Evolutionary conservation across 2,797 vertebrate genomes (phyloP).

Genomic region (Girardinus metallicus): DNA sequence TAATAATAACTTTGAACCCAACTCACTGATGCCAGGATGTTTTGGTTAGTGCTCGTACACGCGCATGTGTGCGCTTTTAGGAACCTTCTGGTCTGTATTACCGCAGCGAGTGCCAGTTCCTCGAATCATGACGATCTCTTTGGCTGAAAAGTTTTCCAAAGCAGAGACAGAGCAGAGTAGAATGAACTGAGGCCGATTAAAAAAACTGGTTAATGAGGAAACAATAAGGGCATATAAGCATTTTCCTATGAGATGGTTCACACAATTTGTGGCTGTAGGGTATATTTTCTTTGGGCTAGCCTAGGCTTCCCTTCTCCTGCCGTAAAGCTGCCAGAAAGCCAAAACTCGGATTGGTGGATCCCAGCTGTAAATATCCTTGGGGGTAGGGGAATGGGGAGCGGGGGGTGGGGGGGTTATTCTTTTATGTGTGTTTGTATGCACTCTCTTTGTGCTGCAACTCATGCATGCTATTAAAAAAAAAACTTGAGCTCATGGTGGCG

Average conservation of each 20-base stretch:
- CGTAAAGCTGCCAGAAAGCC: constrained; percentile 74
- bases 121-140: constrained; percentile 69
- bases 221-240: constrained; percentile 9
- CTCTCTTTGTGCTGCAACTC: constrained; percentile 7
- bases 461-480: background rate
- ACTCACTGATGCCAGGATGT: constrained; percentile 67
- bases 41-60: constrained; percentile 57
- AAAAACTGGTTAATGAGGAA: constrained; percentile 25
- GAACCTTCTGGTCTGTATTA: constrained; percentile 82
- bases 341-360: constrained; percentile 70
- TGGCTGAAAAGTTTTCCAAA: constrained; percentile 50
- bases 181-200: constrained; percentile 35
- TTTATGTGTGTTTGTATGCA: constrained; percentile 20
- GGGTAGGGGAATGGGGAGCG: constrained; percentile 37
- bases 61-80: constrained; percentile 34
- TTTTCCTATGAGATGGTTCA: background rate
- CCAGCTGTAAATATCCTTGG: constrained; percentile 76
- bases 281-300: constrained; percentile 34
- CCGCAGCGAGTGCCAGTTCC: constrained; percentile 74
- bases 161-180: constrained; percentile 30
- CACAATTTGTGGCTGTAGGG: constrained; percentile 1
- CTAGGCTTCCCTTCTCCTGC: constrained; percentile 64
- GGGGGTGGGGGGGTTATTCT: constrained; percentile 18
- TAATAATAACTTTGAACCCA: constrained; percentile 75
- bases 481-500: constrained; percentile 39